Conservation (phyloP, 1,140 invertebrate species). For the Papilio glaucus region DNA sequence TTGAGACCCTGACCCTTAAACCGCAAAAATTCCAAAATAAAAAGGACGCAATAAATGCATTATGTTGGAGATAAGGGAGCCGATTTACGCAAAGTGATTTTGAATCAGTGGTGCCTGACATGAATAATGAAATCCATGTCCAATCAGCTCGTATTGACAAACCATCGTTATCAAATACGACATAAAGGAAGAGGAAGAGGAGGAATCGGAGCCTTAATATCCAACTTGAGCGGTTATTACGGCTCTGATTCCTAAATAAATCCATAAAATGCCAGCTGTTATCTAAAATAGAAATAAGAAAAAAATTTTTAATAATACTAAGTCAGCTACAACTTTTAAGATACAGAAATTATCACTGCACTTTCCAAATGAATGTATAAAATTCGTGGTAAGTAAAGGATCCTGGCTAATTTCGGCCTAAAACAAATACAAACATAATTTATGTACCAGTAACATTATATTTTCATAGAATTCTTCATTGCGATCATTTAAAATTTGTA, state of each 20-base stretch:
- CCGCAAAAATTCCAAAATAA: constrained; percentile 44
- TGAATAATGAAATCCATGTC: constrained; percentile 47
- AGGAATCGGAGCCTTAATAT: no score
- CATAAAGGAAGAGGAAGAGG: not conserved
- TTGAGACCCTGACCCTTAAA: constrained; percentile 48
- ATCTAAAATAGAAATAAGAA: not conserved
- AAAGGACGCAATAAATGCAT: constrained; percentile 44
- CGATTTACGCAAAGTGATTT: constrained; percentile 62
- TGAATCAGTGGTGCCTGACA: constrained; percentile 42
- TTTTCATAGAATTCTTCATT: no score
- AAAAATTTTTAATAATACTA: no score
- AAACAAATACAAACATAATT: no score
- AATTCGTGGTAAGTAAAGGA: no score
- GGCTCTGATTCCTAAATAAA: not conserved
- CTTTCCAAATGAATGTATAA: no score
- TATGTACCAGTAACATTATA: no score
- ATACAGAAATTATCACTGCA: no score
- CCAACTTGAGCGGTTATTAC: not conserved
- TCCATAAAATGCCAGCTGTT: not conserved
- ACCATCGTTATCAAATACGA: not conserved
- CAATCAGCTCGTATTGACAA: constrained; percentile 25
- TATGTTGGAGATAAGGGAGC: constrained; percentile 49
- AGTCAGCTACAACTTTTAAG: no score
- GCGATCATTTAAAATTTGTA: no score
- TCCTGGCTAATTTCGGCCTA: no score